Evolutionary conservation across 2,888 invertebrate species (phyloP).

Genomic region (Agrilus mali): DNA sequence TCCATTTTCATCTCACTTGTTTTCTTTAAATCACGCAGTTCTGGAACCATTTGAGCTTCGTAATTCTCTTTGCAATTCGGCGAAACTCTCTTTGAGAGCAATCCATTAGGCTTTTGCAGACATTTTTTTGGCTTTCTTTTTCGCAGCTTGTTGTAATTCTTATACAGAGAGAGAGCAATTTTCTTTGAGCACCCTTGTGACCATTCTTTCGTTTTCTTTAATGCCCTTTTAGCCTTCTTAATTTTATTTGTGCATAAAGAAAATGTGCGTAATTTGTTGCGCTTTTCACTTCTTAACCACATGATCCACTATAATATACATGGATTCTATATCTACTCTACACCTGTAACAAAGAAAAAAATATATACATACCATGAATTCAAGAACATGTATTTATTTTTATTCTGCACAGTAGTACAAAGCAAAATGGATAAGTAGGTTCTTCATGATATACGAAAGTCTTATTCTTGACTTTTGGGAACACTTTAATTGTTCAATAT

Average conservation of each 20-base stretch:
- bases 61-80: conserved; percentile 30
- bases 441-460: no score
- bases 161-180: conserved; percentile 18
- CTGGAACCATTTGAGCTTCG: conserved; percentile 30
- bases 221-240: conserved; percentile 18
- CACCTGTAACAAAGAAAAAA: conserved; percentile 1
- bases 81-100: conserved; percentile 8
- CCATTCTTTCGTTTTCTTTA: conserved; percentile 20
- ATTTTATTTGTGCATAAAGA: conserved; percentile 21
- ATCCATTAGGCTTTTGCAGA: conserved; percentile 4
- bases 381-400: no score
- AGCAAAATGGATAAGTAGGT: no score
- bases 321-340: conserved; percentile 19
- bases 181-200: conserved; percentile 19
- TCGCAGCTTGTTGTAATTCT: conserved; percentile 11
- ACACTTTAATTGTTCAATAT: no score
- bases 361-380: conserved; percentile 5
- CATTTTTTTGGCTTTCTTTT: conserved; percentile 3
- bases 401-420: no score
- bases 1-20: conserved; percentile 4
- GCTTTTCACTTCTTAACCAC: conserved; percentile 57
- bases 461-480: no score
- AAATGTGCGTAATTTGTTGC: conserved; percentile 39
- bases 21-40: conserved; percentile 20
- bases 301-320: conserved; percentile 26